Evolutionary conservation across 2,888 invertebrate species (phyloP).

Genomic region (Dorcus parallelipipedus): DNA sequence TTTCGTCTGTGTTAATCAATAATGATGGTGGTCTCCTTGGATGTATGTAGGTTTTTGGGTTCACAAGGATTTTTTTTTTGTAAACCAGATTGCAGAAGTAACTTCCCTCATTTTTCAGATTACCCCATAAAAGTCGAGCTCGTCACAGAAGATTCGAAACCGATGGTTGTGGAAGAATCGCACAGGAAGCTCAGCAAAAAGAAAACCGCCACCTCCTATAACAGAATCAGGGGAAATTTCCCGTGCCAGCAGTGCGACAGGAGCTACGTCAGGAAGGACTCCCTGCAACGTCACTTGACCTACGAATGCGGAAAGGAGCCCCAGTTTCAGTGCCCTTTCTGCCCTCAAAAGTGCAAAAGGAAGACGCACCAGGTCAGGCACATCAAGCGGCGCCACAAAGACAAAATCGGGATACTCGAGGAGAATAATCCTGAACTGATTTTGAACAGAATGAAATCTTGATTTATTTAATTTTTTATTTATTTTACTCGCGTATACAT

Average conservation of each 20-base stretch:
- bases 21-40: too few relatives aligned
- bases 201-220: constrained; percentile 48
- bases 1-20: too few relatives aligned
- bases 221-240: constrained; percentile 23
- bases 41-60: too few relatives aligned
- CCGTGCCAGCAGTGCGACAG: constrained; percentile 10
- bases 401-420: constrained; percentile 35
- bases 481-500: too few relatives aligned
- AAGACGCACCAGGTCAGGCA: background rate
- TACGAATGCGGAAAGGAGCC: constrained; percentile 17
- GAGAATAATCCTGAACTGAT: constrained; percentile 47
- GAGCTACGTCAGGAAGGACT: constrained; percentile 8
- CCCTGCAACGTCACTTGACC: constrained; percentile 7
- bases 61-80: too few relatives aligned
- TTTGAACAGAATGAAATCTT: background rate
- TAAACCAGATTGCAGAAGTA: too few relatives aligned
- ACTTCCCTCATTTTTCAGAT: too few relatives aligned
- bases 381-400: background rate
- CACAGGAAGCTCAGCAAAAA: constrained; percentile 19
- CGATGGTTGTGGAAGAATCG: constrained; percentile 3
- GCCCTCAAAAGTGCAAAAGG: constrained; percentile 2
- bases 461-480: background rate
- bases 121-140: too few relatives aligned
- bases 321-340: constrained; percentile 13
- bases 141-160: too few relatives aligned